Base-by-base conservation (phyloP, 1,140 invertebrate genomes). In the Formica exsecta region DNA sequence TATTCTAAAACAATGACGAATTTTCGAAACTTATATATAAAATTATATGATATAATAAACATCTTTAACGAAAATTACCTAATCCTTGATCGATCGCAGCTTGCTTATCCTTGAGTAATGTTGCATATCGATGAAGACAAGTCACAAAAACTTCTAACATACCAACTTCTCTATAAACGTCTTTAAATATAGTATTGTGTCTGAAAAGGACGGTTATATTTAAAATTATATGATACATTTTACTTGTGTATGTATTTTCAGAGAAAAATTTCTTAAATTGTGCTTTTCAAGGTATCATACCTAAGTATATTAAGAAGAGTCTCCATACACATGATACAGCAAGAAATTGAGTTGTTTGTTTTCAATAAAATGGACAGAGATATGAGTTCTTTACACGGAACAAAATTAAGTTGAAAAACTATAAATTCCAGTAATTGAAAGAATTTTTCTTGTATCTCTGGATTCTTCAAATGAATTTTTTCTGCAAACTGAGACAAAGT, bases 311-410 rank as follows among this genome's bases (percentile, higher is more conserved):
- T 98, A 6, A 98, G 95, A 44, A 99, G 95, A 25, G 98, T 98
- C 94, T 98, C 97, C 95, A 99, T 97, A 94, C 98, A 99, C 51
- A 98, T 96, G 80, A 98, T 98, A 94, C 97, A 98, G 94, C 98
- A 99, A 81, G 95, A 95, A 61, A 97, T 96, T 11, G 97, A 97
- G 92, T 97, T 96, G 93, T 97, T 97, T 36, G 97, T 97, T 95
- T 99, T 99, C 38, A 99, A 95, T 89, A 99, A 96, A 91, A 99
- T 97, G 86, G 99, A 99, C 51, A 99, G 96, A 59, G 98, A 99
- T 93, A 99, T 99, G 75, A 99, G 96, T 96, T 99, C 99, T 96
- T 99, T 99, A 95, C 98, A 99, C 77, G 99, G 99, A 86, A 99
- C 99, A 96, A 99, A 99, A 94, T 99, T 99, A 91, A 99, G 95